Evolutionary conservation across 2,113 vertebrate species (phyloP).

Genomic region (Ciconia maguari): DNA sequence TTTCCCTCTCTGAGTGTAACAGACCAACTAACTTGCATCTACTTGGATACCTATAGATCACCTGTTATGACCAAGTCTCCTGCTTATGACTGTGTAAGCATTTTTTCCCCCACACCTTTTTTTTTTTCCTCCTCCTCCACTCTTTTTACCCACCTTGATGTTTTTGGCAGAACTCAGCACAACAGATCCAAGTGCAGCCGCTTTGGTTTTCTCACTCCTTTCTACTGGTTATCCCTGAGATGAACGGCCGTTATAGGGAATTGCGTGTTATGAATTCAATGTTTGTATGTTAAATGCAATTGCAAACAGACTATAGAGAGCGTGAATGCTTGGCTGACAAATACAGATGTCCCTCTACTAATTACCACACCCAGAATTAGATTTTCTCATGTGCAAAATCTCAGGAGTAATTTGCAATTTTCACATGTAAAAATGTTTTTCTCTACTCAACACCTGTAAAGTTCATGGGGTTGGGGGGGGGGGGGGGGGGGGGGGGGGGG

Average conservation of each 20-base stretch:
- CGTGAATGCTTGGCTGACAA: neutral
- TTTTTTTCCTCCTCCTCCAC: neutral
- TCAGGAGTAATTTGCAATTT: neutral
- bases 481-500: rapidly evolving
- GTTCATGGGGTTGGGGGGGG: neutral
- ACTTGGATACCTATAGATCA: neutral
- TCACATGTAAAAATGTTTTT: neutral
- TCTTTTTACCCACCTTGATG: neutral
- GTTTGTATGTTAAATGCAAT: neutral
- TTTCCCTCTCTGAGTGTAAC: neutral
- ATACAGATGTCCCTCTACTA: neutral
- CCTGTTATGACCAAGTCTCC: neutral
- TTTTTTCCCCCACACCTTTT: neutral
- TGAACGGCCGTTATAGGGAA: neutral
- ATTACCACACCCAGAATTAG: neutral
- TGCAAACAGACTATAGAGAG: neutral
- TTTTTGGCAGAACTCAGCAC: neutral
- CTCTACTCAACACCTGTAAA: neutral
- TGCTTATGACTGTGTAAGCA: neutral
- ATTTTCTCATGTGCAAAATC: neutral
- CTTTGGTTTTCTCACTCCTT: neutral
- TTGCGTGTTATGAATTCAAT: neutral
- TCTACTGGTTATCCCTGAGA: neutral
- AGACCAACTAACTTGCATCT: neutral
- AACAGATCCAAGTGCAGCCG: neutral